A percentile compares a stretch with the other conserved stretches of the same genome.
phyloP scores from a whole-genome alignment of 2,797 vertebrate genomes.

The Intellagama lesueurii region DNA sequence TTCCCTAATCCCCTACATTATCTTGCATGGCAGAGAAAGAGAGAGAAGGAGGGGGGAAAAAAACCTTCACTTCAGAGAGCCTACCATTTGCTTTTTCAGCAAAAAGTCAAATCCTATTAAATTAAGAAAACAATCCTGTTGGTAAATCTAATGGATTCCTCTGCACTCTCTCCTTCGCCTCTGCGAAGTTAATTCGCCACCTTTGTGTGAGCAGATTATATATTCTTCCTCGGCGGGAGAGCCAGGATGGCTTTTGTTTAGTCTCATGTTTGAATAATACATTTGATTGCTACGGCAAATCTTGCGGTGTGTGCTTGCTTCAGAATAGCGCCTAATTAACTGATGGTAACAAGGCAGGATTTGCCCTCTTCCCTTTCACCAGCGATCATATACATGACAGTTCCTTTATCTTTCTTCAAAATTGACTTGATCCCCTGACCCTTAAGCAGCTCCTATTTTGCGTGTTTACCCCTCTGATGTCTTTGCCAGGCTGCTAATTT shows the following conservation, averaged over 20 bases:
- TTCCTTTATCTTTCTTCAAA: slow-evolving; percentile 84
- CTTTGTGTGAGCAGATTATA: slow-evolving; percentile 63
- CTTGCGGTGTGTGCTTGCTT: slow-evolving; percentile 71
- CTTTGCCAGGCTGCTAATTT: slow-evolving; percentile 82
- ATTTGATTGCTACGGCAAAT: slow-evolving; percentile 83
- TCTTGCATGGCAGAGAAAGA: slow-evolving; percentile 12
- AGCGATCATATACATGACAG: slow-evolving; percentile 79
- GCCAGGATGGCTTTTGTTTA: slow-evolving; percentile 73
- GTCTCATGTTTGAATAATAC: slow-evolving; percentile 80
- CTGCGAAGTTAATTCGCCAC: slow-evolving; percentile 59
- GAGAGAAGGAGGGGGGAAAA: too few species aligned
- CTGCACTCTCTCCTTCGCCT: slow-evolving; percentile 37
- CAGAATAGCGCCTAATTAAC: slow-evolving; percentile 86
- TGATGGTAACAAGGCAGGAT: slow-evolving; percentile 83
- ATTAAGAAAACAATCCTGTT: slow-evolving; percentile 32
- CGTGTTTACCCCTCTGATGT: slow-evolving; percentile 81
- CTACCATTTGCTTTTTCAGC: slow-evolving; percentile 49
- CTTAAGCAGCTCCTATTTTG: slow-evolving; percentile 75
- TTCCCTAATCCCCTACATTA: slow-evolving; percentile 14
- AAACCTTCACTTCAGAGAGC: slow-evolving; percentile 48
- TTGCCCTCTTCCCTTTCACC: slow-evolving; percentile 81
- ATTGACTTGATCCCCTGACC: slow-evolving; percentile 84
- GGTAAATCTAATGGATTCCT: neutral
- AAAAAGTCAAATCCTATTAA: slow-evolving; percentile 22
- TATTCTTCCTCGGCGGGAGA: slow-evolving; percentile 60